A percentile compares a stretch with the other conserved stretches of the same genome.
These are phyloP conservation scores for Caenorhabditis parvicauda DNA, from an alignment of 2,888 invertebrate genomes.

Conservation along the genomic window DNA sequence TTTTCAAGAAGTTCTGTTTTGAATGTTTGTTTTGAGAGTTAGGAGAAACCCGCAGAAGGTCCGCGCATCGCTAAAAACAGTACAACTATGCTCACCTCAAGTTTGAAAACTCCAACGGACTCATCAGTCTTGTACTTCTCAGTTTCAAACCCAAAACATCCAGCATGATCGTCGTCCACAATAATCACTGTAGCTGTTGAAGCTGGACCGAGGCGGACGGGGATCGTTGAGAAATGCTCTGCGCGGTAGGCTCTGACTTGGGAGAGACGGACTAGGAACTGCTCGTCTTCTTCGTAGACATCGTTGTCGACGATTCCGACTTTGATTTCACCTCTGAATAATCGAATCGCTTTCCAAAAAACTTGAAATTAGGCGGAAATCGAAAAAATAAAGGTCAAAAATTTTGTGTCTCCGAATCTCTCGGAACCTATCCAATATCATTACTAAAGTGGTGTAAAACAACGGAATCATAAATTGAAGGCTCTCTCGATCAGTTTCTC, in stretches of 20 bases:
- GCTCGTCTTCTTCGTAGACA: slow-evolving; percentile 97
- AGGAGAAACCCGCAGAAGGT: too few species aligned
- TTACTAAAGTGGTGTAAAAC: too few species aligned
- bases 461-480: too few species aligned
- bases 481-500: too few species aligned
- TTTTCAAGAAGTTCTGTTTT: too few species aligned
- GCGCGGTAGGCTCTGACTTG: slow-evolving; percentile 62
- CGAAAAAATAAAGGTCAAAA: slow-evolving; percentile 1
- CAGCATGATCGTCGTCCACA: slow-evolving; percentile 96
- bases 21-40: too few species aligned
- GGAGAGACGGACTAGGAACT: slow-evolving; percentile 81
- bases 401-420: slow-evolving; percentile 2
- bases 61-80: too few species aligned
- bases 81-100: slow-evolving; percentile 30
- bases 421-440: too few species aligned
- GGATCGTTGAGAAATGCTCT: slow-evolving; percentile 36
- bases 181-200: slow-evolving; percentile 93
- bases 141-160: slow-evolving; percentile 86
- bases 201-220: slow-evolving; percentile 77
- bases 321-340: slow-evolving; percentile 74
- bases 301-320: slow-evolving; percentile 96
- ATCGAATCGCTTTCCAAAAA: neutral
- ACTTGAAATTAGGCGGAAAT: neutral
- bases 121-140: slow-evolving; percentile 71
- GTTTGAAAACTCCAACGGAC: slow-evolving; percentile 50